Evolutionary conservation across 1,140 invertebrate species (phyloP).

Genomic region (Papilio glaucus): DNA sequence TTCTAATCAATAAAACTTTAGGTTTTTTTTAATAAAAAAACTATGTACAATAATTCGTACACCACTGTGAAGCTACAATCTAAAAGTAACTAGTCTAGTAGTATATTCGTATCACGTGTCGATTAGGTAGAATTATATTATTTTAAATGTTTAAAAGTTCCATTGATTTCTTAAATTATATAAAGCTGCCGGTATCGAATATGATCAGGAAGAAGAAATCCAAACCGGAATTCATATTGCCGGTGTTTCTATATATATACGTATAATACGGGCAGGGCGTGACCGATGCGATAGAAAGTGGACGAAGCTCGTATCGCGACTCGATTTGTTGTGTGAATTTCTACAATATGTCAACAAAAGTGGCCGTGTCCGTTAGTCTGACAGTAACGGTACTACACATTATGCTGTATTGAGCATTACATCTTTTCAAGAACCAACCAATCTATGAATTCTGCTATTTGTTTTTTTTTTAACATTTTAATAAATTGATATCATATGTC

Average conservation of each 20-base stretch:
- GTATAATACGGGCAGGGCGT: constrained; percentile 40
- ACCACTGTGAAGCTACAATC: no score
- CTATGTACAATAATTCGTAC: no score
- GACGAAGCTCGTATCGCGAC: constrained; percentile 37
- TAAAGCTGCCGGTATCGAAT: constrained; percentile 2
- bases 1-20: no score
- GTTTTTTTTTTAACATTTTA: neutral
- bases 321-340: constrained; percentile 38
- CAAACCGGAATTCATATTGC: constrained; percentile 36
- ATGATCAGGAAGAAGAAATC: constrained; percentile 26
- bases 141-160: neutral
- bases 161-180: neutral
- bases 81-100: no score
- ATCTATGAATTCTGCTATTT: neutral
- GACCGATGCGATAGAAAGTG: constrained; percentile 43
- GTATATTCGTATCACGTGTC: neutral
- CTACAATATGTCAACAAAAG: constrained; percentile 39
- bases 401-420: neutral
- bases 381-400: constrained; percentile 30
- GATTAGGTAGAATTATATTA: neutral
- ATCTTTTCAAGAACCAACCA: neutral
- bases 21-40: no score
- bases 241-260: constrained; percentile 31
- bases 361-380: constrained; percentile 24
- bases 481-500: no score